Conservation (phyloP, 2,888 invertebrate species). For the Alloplasta piceator region DNA sequence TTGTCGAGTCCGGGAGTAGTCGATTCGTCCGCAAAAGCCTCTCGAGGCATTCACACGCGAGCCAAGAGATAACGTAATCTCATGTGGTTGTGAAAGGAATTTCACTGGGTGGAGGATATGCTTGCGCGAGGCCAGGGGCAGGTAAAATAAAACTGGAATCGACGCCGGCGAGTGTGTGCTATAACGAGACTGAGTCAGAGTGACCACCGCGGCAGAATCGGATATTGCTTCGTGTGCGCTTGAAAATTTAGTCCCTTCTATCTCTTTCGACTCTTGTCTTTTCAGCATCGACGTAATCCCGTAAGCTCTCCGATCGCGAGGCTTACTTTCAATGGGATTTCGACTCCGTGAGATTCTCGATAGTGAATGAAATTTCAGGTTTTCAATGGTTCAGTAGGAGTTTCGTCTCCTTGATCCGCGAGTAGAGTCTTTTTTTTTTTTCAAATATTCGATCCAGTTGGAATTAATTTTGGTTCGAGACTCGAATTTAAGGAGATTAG, state of each 20-base stretch:
- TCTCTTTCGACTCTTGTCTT: conserved; percentile 7
- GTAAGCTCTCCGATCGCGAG: not conserved
- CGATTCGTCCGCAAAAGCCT: conserved; percentile 74
- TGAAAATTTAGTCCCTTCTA: conserved; percentile 23
- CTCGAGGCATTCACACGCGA: conserved; percentile 78
- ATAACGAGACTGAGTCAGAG: conserved; percentile 59
- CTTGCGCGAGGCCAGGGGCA: conserved; percentile 68
- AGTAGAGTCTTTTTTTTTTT: too few relatives aligned
- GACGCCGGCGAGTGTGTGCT: conserved; percentile 23
- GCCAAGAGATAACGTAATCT: conserved; percentile 79
- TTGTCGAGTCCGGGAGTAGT: conserved; percentile 74
- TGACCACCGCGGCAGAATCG: conserved; percentile 57
- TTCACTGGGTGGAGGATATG: conserved; percentile 65
- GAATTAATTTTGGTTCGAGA: too few relatives aligned
- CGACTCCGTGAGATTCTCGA: not conserved
- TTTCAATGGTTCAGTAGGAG: not conserved
- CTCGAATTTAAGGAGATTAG: too few relatives aligned
- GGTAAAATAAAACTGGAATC: conserved; percentile 69
- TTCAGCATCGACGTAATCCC: not conserved
- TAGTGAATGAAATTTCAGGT: conserved; percentile 10
- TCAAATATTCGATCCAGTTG: too few relatives aligned
- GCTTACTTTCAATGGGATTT: conserved; percentile 13
- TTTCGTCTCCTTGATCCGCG: too few relatives aligned
- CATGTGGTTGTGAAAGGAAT: conserved; percentile 50
- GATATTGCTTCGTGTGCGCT: conserved; percentile 32